Conservation (phyloP, 2,113 vertebrate species). For the Maccullochella peelii region DNA sequence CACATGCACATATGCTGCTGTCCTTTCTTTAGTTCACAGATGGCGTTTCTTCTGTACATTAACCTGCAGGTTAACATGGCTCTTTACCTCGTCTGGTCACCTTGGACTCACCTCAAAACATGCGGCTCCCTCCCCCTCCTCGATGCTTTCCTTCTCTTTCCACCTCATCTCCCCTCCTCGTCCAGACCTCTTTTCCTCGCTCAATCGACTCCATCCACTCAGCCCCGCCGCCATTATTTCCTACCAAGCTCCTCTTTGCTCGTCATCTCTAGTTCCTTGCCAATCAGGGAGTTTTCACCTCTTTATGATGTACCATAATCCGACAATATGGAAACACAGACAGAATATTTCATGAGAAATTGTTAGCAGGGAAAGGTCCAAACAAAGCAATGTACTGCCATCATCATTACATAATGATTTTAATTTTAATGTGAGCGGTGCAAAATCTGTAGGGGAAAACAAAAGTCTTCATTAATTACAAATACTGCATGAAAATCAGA, state of each 20-base stretch:
- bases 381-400: conserved; percentile 23
- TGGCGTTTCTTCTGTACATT: conserved; percentile 57
- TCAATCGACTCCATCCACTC: conserved; percentile 56
- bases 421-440: conserved; percentile 43
- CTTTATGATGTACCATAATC: conserved; percentile 15
- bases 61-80: conserved; percentile 73
- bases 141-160: conserved; percentile 45
- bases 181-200: conserved; percentile 62
- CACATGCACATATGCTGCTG: conserved; percentile 1
- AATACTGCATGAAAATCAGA: conserved; percentile 59
- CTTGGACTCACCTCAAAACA: conserved; percentile 82
- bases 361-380: conserved; percentile 5
- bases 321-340: neutral
- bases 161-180: conserved; percentile 49
- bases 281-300: conserved; percentile 17
- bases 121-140: conserved; percentile 62
- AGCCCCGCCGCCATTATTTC: conserved; percentile 51
- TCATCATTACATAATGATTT: conserved; percentile 34
- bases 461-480: conserved; percentile 52
- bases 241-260: conserved; percentile 33
- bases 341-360: conserved; percentile 10
- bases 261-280: conserved; percentile 14
- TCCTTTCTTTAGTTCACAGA: conserved; percentile 32
- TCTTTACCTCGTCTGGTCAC: conserved; percentile 74
- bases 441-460: conserved; percentile 44